phyloP scores from a whole-genome alignment of 2,888 invertebrate genomes.

The Chloromyia formosa region DNA sequence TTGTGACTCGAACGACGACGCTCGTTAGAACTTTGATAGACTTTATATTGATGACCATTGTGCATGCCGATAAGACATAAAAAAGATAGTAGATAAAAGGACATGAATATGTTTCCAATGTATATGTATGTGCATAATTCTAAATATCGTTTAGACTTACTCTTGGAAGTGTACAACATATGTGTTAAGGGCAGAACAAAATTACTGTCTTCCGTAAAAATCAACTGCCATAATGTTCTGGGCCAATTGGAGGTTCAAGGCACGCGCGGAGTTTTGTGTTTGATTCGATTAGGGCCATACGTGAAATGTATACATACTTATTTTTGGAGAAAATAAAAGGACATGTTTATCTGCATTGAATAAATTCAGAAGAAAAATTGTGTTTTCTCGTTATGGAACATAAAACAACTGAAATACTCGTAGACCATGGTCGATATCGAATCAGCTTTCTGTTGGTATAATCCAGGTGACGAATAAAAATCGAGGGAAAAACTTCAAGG shows the following conservation, averaged over 20 bases:
- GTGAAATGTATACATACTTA: not conserved
- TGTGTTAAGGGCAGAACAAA: not conserved
- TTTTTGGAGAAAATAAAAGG: not conserved
- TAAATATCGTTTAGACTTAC: not conserved
- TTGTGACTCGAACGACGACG: constrained; percentile 9
- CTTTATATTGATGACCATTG: constrained; percentile 27
- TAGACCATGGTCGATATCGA: too few species aligned
- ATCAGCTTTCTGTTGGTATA: too few species aligned
- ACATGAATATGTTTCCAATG: not conserved
- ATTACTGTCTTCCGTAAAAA: not conserved
- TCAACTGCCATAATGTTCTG: not conserved
- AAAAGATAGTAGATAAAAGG: not conserved
- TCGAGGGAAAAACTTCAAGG: too few species aligned
- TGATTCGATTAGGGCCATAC: not conserved
- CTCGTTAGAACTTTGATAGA: constrained; percentile 26
- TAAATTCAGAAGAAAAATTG: too few species aligned
- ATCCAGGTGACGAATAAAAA: too few species aligned
- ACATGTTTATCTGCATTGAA: too few species aligned
- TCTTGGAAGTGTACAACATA: too few species aligned
- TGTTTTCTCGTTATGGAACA: too few species aligned
- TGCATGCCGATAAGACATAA: constrained; percentile 19
- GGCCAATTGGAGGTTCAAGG: not conserved
- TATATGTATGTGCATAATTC: too few species aligned
- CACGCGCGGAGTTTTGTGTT: not conserved
- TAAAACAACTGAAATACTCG: too few species aligned